phyloP scores from a whole-genome alignment of 2,113 vertebrate species.

The Toxotes chatareus region DNA sequence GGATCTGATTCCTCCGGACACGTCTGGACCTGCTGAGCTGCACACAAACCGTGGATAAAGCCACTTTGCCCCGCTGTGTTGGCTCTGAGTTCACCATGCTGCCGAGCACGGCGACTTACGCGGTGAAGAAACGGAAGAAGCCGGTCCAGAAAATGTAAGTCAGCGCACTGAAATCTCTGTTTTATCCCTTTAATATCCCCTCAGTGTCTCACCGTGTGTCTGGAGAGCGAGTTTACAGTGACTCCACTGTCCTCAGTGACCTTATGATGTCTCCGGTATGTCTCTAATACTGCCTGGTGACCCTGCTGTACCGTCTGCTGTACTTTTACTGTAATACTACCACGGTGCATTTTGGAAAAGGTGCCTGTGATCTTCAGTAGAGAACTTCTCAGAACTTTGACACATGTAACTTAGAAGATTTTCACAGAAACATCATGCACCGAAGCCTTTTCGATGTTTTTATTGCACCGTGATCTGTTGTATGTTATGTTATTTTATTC shows the following conservation, averaged over 20 bases:
- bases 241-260: neutral
- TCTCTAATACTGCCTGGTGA: neutral
- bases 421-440: neutral
- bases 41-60: neutral
- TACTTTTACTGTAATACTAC: neutral
- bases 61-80: constrained; percentile 11
- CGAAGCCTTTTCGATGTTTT: neutral
- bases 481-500: neutral
- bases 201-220: accelerated
- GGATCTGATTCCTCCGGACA: neutral
- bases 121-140: constrained; percentile 86
- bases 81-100: constrained; percentile 62
- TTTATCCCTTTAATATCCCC: neutral
- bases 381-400: no score
- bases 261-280: neutral
- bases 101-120: constrained; percentile 77
- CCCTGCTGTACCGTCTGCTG: neutral
- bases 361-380: neutral
- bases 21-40: neutral
- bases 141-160: constrained; percentile 87
- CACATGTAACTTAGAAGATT: no score
- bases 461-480: neutral
- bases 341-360: neutral
- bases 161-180: no score
- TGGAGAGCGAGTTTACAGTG: neutral